phyloP scores from a whole-genome alignment of 2,113 vertebrate species.

The Laticauda colubrina region DNA sequence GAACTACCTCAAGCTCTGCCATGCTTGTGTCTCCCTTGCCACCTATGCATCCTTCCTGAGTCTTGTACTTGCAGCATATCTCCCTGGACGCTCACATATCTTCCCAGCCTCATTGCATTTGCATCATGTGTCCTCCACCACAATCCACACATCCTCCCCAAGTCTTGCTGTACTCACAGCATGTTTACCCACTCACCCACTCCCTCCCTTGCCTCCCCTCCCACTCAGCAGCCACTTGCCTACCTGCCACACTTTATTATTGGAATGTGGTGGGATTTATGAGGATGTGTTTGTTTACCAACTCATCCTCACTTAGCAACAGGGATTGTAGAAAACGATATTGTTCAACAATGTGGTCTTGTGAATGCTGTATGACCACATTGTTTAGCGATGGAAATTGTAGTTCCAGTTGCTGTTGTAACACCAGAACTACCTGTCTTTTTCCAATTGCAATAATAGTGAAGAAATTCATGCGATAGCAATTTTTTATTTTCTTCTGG shows the following conservation, averaged over 20 bases:
- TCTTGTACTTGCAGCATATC: background rate
- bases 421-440: background rate
- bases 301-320: background rate
- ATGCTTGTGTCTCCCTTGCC: background rate
- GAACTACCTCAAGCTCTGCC: background rate
- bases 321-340: background rate
- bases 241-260: background rate
- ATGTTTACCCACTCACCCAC: background rate
- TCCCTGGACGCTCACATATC: background rate
- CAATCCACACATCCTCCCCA: background rate
- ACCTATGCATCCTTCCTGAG: background rate
- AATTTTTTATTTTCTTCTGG: background rate
- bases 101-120: background rate
- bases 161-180: background rate
- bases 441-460: background rate
- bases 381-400: background rate
- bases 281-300: background rate
- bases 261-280: background rate
- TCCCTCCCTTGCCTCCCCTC: background rate
- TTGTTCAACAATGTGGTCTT: background rate
- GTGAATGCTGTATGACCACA: background rate
- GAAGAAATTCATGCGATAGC: background rate
- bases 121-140: background rate
- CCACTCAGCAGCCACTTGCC: background rate
- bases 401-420: background rate